Evolutionary conservation across 2,797 vertebrate species (phyloP).

Genomic region (Eulemur albifrons): DNA sequence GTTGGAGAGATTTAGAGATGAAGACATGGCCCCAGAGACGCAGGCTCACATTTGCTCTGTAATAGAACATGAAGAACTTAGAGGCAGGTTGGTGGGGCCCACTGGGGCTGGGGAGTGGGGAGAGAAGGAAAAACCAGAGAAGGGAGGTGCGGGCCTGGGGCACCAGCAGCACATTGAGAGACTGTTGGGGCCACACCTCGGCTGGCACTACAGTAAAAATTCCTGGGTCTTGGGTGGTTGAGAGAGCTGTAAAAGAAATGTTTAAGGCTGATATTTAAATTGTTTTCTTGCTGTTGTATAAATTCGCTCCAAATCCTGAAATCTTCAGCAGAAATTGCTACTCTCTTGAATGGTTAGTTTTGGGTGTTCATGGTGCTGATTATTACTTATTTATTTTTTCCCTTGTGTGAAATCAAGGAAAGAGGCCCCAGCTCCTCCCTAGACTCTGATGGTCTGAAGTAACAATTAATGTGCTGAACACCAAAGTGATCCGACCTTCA

Average conservation of each 20-base stretch:
- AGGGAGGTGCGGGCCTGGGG: accelerated
- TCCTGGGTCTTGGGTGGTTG: accelerated
- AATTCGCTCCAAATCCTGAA: neutral
- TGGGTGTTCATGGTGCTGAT: neutral
- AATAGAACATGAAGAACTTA: neutral
- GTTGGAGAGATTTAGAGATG: neutral
- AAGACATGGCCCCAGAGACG: neutral
- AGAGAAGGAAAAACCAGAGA: neutral
- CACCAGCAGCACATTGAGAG: accelerated
- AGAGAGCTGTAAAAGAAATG: accelerated
- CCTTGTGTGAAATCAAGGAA: neutral
- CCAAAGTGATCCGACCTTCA: neutral
- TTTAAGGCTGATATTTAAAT: neutral
- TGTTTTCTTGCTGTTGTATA: neutral
- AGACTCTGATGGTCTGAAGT: neutral
- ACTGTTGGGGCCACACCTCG: accelerated
- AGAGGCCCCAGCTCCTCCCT: neutral
- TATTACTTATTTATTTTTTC: neutral
- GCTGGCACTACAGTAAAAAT: neutral
- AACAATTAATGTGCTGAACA: neutral
- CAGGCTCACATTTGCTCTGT: neutral
- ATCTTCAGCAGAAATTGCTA: neutral
- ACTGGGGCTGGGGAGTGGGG: accelerated
- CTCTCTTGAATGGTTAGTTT: neutral
- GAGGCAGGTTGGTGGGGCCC: too few relatives aligned